Base-by-base conservation (phyloP, 2,888 invertebrate species). In the Polymixis lichenea region DNA sequence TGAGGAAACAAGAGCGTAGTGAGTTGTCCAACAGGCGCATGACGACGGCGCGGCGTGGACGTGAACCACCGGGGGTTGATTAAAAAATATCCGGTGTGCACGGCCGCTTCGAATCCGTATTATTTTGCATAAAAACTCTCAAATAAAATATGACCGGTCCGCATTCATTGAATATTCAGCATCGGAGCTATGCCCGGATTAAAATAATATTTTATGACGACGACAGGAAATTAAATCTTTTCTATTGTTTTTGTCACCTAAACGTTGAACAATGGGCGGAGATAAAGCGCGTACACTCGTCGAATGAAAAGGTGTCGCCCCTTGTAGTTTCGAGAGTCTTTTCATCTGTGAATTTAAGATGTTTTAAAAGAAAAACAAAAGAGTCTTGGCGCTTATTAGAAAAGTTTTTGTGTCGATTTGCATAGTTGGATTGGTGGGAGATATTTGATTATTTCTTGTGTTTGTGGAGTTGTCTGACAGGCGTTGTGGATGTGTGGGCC, bases 201-300 rank as follows among this genome's bases (percentile, higher is more conserved):
- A 92, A 94, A 95, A 94, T 94, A 93, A 94, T 94, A 95, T 94
- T 95, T 95, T 92, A 93, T 91, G 90, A 90, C 86, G 89, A 81
- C 86, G 90, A 89, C 94, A 93, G 95, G 95, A 95, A 95, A 95
- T 95, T 94, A 94, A 95, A 94, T 89, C 90, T 90, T 90, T 93
- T 91, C 93, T 91, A 93, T 94, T 94, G 94, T 94, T 94, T 93
- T 93, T 91, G 91, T 91, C 93, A 90, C 90, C 90, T 89, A 88
- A 89, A 89, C 87, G 88, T 87, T 79, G 77, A 76, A 90, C 88
- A 91, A 91, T 88, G 87, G 85, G 73, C 78, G 78, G 80, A 86
- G 87, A 89, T 88, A 88, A 86, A 86, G 82, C 86, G 86, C 83
- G 80, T 13, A 64, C 73, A 51, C 58, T 62, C 72, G 72, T 62